A percentile compares a stretch with the other conserved stretches of the same genome.
These are phyloP conservation scores for Temnothorax longispinosus DNA, from an alignment of 1,140 invertebrate genomes.

Conservation along the genomic window DNA sequence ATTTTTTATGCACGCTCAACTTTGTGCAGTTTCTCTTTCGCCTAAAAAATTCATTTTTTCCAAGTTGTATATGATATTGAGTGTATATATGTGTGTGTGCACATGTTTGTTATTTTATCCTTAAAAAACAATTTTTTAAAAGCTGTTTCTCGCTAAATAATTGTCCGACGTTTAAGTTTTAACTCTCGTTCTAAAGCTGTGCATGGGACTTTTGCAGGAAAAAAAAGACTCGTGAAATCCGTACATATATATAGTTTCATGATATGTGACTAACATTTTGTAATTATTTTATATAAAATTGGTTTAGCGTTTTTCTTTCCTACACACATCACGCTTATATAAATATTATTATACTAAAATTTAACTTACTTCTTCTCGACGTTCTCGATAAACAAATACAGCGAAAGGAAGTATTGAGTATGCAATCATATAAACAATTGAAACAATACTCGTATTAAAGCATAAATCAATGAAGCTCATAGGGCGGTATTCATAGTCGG, in stretches of 20 bases:
- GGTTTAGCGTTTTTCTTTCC: background rate
- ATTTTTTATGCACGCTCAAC: background rate
- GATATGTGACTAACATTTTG: background rate
- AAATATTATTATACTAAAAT: background rate
- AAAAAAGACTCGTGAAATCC: background rate
- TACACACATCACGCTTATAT: background rate
- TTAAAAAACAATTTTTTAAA: background rate
- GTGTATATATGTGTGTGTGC: background rate
- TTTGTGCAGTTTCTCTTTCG: background rate
- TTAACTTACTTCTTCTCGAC: background rate
- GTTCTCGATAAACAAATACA: background rate
- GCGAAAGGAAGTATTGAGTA: background rate
- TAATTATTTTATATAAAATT: conserved; percentile 2
- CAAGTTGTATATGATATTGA: background rate
- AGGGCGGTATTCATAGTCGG: too few relatives aligned
- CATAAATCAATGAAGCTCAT: background rate
- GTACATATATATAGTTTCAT: too few relatives aligned
- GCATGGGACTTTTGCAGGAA: background rate
- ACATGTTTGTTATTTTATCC: conserved; percentile 13
- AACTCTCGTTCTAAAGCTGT: background rate
- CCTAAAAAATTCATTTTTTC: background rate
- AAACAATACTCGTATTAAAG: background rate
- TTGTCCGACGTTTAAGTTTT: background rate
- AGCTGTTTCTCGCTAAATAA: background rate
- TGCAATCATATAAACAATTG: background rate